Percentiles rank a stretch among this genome's conserved stretches.
These are phyloP conservation scores for Drepana arcuata DNA, from an alignment of 1,140 invertebrate genomes.

Conservation along the genomic window DNA sequence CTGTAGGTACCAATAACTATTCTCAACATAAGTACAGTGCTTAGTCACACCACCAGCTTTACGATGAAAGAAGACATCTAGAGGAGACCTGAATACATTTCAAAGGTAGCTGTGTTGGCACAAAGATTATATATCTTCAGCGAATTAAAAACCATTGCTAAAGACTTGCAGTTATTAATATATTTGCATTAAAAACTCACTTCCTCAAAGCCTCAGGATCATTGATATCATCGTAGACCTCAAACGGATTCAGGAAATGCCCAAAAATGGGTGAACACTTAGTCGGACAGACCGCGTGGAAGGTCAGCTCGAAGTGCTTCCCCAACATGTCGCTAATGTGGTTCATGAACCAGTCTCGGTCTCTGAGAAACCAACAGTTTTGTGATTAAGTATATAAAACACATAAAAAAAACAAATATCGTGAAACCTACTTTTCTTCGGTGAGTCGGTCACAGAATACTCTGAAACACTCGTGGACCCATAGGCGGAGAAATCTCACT, in stretches of 20 bases:
- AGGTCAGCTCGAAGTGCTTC: slow-evolving; percentile 83
- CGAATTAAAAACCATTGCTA: too few species aligned
- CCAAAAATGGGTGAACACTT: slow-evolving; percentile 84
- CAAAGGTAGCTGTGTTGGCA: too few species aligned
- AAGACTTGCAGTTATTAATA: too few species aligned
- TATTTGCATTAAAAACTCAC: slow-evolving; percentile 16
- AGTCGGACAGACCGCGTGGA: slow-evolving; percentile 84
- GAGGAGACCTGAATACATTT: too few species aligned
- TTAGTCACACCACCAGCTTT: too few species aligned
- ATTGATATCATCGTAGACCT: slow-evolving; percentile 83
- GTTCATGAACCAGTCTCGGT: slow-evolving; percentile 82
- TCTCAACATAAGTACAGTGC: too few species aligned
- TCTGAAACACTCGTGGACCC: slow-evolving; percentile 88
- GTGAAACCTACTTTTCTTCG: slow-evolving; percentile 77
- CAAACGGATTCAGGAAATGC: slow-evolving; percentile 82
- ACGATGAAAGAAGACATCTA: too few species aligned
- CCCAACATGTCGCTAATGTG: slow-evolving; percentile 81
- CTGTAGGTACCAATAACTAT: too few species aligned
- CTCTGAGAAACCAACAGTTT: slow-evolving; percentile 54
- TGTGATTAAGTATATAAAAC: not conserved
- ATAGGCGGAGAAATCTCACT: slow-evolving; percentile 79
- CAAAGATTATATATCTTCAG: too few species aligned
- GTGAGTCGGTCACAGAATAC: slow-evolving; percentile 88
- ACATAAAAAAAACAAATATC: slow-evolving; percentile 3
- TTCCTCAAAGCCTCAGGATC: slow-evolving; percentile 73